These are phyloP conservation scores for Phaonia tiefii DNA, from an alignment of 2,888 invertebrate species.

Conservation along the genomic window DNA sequence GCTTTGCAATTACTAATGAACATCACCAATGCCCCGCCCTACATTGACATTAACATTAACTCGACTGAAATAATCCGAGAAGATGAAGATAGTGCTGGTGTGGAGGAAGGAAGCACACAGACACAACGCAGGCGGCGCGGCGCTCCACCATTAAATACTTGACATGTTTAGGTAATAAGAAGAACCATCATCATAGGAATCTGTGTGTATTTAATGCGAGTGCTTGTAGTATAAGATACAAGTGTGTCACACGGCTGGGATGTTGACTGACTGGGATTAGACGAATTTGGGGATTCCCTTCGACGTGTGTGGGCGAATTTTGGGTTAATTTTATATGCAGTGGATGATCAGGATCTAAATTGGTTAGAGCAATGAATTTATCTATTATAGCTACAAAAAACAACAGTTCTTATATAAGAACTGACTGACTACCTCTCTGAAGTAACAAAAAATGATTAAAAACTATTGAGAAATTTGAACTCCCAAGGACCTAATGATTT, in stretches of 20 bases:
- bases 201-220: neutral
- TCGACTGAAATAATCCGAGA: conserved; percentile 37
- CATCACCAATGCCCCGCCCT: conserved; percentile 42
- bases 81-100: neutral
- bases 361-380: no score
- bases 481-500: no score
- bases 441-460: no score
- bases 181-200: conserved; percentile 29
- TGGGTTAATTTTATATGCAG: no score
- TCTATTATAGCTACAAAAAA: no score
- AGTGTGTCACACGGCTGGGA: neutral
- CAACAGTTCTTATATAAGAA: no score
- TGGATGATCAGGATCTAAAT: no score
- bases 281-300: neutral
- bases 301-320: no score
- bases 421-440: no score
- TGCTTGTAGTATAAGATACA: neutral
- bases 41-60: conserved; percentile 54
- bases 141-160: conserved; percentile 26
- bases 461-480: no score
- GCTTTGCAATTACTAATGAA: conserved; percentile 58
- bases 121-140: neutral
- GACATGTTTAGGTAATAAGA: conserved; percentile 42
- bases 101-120: neutral
- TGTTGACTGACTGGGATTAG: neutral